Evolutionary conservation across 2,888 invertebrate species (phyloP), one percentile per base, ranked within the genome.

Genomic region (Diaperis boleti): DNA sequence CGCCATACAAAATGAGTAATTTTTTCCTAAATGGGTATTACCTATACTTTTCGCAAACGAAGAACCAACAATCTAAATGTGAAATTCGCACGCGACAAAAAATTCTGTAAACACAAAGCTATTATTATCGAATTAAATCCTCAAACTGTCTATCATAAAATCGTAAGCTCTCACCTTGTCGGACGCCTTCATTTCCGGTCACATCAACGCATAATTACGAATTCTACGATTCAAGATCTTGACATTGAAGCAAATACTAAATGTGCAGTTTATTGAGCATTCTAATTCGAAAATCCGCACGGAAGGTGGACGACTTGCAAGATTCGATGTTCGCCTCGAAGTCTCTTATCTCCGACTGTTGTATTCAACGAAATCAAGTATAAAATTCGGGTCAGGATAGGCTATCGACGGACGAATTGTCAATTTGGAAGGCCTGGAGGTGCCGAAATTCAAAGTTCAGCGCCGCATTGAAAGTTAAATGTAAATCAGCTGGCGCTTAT

Each of bases 91-190:
- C n/a, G n/a, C n/a, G n/a, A n/a, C n/a, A n/a, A n/a, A n/a, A n/a
- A n/a, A n/a, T n/a, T n/a, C n/a, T n/a, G n/a, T n/a, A n/a, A n/a
- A n/a, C n/a, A n/a, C n/a, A n/a, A n/a, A n/a, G n/a, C n/a, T n/a
- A n/a, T n/a, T n/a, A n/a, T n/a, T n/a, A n/a, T n/a, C n/a, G n/a
- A n/a, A n/a, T n/a, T n/a, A n/a, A n/a, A n/a, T n/a, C n/a, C n/a
- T n/a, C n/a, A n/a, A n/a, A n/a, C n/a, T n/a, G n/a, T n/a, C n/a
- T n/a, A n/a, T n/a, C n/a, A n/a, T n/a, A n/a, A n/a, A n/a, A n/a
- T n/a, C n/a, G n/a, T n/a, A n/a, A n/a, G n/a, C n/a, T 42, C 20
- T 20, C 18, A 22, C 44, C 44, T 44, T 42, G 42, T 20, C 42
- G n/a, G 2, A 39, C 10, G 11, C 22, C 10, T 42, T 20, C 18